phyloP scores from a whole-genome alignment of 2,113 vertebrate species.

The Oncorhynchus clarkii region DNA sequence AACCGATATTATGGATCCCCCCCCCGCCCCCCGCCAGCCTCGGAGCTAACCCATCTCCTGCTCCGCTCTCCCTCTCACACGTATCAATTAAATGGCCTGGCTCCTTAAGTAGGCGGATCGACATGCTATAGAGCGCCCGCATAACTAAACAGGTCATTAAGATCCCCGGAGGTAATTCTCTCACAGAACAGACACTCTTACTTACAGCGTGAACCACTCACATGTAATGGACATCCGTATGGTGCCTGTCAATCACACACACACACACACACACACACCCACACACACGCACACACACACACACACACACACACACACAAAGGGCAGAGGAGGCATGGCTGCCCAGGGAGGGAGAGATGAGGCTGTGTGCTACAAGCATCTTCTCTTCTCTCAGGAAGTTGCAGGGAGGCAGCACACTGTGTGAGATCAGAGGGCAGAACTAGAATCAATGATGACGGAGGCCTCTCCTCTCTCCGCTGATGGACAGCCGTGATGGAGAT shows the following conservation, averaged over 20 bases:
- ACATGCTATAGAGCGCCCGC: not conserved
- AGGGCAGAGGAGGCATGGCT: not conserved
- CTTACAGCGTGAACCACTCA: not conserved
- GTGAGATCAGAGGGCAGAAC: not conserved
- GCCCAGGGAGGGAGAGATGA: not conserved
- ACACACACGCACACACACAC: not conserved
- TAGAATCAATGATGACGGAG: not conserved
- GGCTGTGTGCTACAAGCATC: not conserved
- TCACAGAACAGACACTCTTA: not conserved
- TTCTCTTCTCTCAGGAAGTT: not conserved
- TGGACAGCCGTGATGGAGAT: too few species aligned
- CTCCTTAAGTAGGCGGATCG: slow-evolving; percentile 4
- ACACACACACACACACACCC: not conserved
- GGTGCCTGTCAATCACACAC: not conserved
- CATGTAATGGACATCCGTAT: not conserved
- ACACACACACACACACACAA: not conserved
- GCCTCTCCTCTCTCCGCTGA: too few species aligned
- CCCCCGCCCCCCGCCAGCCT: not conserved
- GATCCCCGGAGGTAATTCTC: not conserved
- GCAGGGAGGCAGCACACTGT: not conserved
- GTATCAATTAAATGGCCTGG: slow-evolving; percentile 3
- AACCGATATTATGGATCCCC: not conserved
- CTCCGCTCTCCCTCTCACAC: not conserved
- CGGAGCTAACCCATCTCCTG: too few species aligned
- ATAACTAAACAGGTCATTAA: slow-evolving; percentile 12